Conservation (phyloP, 2,888 invertebrate genomes). For the Camptogramma bilineatum region DNA sequence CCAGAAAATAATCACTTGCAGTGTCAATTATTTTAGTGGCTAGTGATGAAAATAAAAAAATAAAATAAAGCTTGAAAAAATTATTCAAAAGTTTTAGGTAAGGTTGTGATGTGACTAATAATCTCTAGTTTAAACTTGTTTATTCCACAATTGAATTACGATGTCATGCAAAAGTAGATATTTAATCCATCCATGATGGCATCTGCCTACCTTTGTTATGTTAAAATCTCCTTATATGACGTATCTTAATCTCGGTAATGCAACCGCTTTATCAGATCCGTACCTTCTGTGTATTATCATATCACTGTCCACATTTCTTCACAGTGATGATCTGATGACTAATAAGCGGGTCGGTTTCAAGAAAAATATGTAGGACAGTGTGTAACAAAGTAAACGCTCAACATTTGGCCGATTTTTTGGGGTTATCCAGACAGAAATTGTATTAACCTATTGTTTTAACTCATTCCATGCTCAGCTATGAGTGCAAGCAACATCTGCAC, state of each 20-base stretch:
- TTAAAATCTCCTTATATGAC: background rate
- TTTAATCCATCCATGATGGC: background rate
- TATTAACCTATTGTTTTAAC: no score
- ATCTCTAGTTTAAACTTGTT: no score
- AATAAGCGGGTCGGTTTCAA: background rate
- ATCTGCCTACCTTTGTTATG: background rate
- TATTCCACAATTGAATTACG: background rate
- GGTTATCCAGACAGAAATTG: background rate
- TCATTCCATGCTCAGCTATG: no score
- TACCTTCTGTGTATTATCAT: conserved; percentile 3
- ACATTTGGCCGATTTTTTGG: background rate
- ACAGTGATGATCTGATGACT: background rate
- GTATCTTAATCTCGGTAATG: background rate
- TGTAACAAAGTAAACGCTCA: background rate
- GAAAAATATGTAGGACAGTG: background rate
- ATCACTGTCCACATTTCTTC: background rate
- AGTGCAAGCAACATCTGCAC: no score
- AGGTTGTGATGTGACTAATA: no score
- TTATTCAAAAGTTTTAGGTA: no score
- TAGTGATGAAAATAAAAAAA: no score
- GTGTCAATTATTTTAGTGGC: no score
- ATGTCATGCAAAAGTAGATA: background rate
- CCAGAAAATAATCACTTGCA: no score
- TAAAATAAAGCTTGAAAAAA: no score
- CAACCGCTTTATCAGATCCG: background rate